A percentile compares a stretch with the other conserved stretches of the same genome.
Conservation (phyloP, 2,888 invertebrate genomes). For the Perdita meconis region DNA sequence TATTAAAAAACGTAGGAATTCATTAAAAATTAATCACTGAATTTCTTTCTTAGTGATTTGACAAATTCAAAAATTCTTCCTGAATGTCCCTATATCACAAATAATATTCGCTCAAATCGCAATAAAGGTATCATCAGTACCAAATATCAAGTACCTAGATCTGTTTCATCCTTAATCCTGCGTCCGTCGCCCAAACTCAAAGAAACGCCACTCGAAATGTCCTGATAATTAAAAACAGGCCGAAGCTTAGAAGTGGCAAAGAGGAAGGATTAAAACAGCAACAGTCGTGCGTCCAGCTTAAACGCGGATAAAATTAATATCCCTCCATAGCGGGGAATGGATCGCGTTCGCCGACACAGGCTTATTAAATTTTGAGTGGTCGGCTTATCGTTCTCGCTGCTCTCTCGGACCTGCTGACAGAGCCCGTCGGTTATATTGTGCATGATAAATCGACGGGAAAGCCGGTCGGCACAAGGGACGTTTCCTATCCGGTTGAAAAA, state of each 20-base stretch:
- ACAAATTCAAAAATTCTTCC: too few relatives aligned
- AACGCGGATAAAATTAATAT: slow-evolving; percentile 44
- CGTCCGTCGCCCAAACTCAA: too few relatives aligned
- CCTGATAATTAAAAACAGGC: slow-evolving; percentile 3
- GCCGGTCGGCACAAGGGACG: slow-evolving; percentile 13
- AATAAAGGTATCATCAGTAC: too few relatives aligned
- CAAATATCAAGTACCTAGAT: too few relatives aligned
- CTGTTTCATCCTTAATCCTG: too few relatives aligned
- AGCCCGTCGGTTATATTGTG: slow-evolving; percentile 43
- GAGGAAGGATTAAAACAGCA: slow-evolving; percentile 21
- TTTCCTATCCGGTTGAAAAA: slow-evolving; percentile 9
- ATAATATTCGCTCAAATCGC: too few relatives aligned
- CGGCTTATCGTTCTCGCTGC: slow-evolving; percentile 44
- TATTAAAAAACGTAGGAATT: too few relatives aligned
- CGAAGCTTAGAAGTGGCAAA: background rate
- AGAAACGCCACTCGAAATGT: background rate
- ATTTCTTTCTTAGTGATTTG: too few relatives aligned
- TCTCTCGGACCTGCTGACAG: background rate
- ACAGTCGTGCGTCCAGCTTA: background rate
- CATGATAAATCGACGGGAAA: slow-evolving; percentile 46
- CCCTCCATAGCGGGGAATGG: slow-evolving; percentile 26
- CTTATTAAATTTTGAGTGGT: slow-evolving; percentile 67
- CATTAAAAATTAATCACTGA: too few relatives aligned
- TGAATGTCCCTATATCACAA: too few relatives aligned
- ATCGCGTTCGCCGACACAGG: slow-evolving; percentile 38